phyloP scores from a whole-genome alignment of 2,888 invertebrate species.

The Campoplex nolae region DNA sequence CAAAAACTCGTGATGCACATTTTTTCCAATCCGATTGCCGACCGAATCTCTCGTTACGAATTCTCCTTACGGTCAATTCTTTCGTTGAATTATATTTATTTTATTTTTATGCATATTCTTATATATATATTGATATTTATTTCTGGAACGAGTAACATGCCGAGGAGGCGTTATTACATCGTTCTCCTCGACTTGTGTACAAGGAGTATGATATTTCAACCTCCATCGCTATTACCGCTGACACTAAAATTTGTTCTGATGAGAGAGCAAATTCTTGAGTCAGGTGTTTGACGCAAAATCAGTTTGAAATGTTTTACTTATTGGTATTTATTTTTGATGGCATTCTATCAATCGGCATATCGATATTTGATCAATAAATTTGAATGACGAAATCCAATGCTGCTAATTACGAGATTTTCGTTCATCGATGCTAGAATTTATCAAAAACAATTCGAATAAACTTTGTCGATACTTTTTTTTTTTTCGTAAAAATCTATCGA shows the following conservation, averaged over 20 bases:
- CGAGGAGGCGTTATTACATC: slow-evolving; percentile 44
- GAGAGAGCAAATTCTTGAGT: slow-evolving; percentile 27
- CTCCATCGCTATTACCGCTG: slow-evolving; percentile 35
- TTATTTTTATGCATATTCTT: not conserved
- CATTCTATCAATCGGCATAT: not conserved
- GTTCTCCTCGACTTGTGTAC: slow-evolving; percentile 29
- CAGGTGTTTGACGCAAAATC: slow-evolving; percentile 6
- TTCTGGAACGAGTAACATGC: slow-evolving; percentile 29
- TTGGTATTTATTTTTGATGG: not conserved
- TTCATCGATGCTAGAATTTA: not conserved
- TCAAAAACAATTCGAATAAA: too few species aligned
- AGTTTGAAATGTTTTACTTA: not conserved
- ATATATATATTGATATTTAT: slow-evolving; percentile 3
- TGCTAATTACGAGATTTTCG: not conserved
- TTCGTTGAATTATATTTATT: slow-evolving; percentile 44
- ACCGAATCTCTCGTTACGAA: slow-evolving; percentile 54
- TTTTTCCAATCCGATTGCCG: slow-evolving; percentile 28
- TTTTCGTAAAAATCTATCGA: too few species aligned
- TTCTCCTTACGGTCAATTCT: slow-evolving; percentile 44
- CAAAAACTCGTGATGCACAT: slow-evolving; percentile 7
- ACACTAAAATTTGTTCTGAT: slow-evolving; percentile 35
- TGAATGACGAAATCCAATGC: not conserved
- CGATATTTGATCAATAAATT: not conserved
- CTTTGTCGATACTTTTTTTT: too few species aligned
- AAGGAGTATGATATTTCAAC: slow-evolving; percentile 30